Percentiles rank a stretch among this genome's conserved stretches.
phyloP scores from a whole-genome alignment of 2,888 invertebrate genomes.

The Lithophane semibrunnea region DNA sequence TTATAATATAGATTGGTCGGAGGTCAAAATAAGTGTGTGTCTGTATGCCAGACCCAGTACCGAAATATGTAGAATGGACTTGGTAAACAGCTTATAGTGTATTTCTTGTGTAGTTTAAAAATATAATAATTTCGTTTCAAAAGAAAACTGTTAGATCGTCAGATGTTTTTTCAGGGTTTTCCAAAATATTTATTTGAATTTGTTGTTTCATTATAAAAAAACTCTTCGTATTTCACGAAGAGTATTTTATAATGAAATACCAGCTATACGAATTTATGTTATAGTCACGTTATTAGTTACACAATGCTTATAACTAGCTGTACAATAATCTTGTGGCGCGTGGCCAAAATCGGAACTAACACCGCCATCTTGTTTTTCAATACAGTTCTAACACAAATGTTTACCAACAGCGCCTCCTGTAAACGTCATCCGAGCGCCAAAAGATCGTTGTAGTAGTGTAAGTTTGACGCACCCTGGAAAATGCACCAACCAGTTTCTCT shows the following conservation, averaged over 20 bases:
- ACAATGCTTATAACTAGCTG: not conserved
- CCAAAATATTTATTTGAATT: too few relatives aligned
- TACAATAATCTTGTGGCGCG: not conserved
- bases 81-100: not conserved
- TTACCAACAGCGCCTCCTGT: not conserved
- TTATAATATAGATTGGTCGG: slow-evolving; percentile 27
- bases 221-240: too few relatives aligned
- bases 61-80: not conserved
- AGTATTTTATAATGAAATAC: not conserved
- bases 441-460: not conserved
- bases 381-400: not conserved
- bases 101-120: too few relatives aligned
- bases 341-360: not conserved
- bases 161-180: not conserved
- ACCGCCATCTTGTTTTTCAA: not conserved
- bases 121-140: not conserved
- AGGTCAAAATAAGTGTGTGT: not conserved
- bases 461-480: not conserved
- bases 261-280: not conserved
- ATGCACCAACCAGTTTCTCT: too few relatives aligned
- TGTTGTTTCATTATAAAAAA: too few relatives aligned
- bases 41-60: not conserved
- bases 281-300: not conserved
- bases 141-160: not conserved
- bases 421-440: not conserved